These are phyloP conservation scores for Odontocerum albicorne DNA, from an alignment of 2,888 invertebrate species.

Conservation along the genomic window DNA sequence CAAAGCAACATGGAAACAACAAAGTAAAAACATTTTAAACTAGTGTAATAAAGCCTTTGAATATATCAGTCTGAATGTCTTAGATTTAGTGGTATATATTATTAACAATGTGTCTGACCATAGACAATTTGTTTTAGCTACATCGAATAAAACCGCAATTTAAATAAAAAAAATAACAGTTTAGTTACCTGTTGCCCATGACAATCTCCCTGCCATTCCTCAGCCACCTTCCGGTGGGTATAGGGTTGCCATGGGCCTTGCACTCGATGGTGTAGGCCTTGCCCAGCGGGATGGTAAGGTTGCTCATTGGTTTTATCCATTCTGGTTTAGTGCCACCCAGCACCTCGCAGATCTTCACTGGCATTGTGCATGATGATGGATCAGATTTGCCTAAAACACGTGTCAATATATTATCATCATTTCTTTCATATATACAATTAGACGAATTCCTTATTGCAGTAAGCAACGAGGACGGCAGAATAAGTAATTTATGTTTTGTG, in stretches of 20 bases:
- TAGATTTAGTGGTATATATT: too few relatives aligned
- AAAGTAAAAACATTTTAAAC: too few relatives aligned
- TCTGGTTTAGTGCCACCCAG: conserved; percentile 90
- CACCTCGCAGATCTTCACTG: conserved; percentile 87
- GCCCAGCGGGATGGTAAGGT: conserved; percentile 79
- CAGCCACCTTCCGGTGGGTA: conserved; percentile 86
- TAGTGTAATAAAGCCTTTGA: too few relatives aligned
- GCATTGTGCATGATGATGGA: conserved; percentile 88
- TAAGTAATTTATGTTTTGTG: too few relatives aligned
- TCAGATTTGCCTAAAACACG: conserved; percentile 69
- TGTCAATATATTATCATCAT: too few relatives aligned
- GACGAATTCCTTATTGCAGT: not conserved
- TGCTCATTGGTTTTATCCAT: conserved; percentile 78
- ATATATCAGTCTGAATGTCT: too few relatives aligned
- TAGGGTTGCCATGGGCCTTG: conserved; percentile 86
- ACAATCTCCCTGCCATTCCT: conserved; percentile 89
- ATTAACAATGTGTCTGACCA: too few relatives aligned
- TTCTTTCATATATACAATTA: too few relatives aligned
- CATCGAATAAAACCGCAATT: too few relatives aligned
- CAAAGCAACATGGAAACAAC: too few relatives aligned
- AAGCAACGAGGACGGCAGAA: not conserved
- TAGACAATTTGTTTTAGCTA: too few relatives aligned
- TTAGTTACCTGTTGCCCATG: conserved; percentile 62
- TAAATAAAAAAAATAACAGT: not conserved
- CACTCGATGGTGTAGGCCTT: conserved; percentile 82